phyloP scores from a whole-genome alignment of 2,113 vertebrate species.

The Oxygymnocypris stewartii region DNA sequence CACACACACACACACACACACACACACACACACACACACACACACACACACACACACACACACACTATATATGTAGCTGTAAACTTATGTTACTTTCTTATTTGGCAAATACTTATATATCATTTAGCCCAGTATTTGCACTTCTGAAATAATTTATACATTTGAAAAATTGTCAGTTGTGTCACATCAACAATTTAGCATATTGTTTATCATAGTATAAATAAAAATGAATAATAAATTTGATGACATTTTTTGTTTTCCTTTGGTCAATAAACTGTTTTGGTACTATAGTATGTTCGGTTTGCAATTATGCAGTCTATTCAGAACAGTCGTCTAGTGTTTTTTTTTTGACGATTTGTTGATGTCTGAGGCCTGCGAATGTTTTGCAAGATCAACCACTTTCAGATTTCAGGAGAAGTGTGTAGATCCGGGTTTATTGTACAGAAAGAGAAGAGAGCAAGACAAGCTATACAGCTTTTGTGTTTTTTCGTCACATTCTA shows the following conservation, averaged over 20 bases:
- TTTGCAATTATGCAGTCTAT: background rate
- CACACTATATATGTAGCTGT: too few species aligned
- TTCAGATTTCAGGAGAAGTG: background rate
- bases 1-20: too few species aligned
- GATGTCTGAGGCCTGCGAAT: background rate
- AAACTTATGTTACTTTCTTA: background rate
- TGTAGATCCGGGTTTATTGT: background rate
- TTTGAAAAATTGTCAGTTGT: background rate
- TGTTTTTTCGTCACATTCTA: background rate
- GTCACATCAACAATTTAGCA: background rate
- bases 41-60: too few species aligned
- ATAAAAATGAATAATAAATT: background rate
- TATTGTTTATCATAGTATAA: background rate
- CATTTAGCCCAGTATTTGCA: background rate
- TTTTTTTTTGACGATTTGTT: background rate
- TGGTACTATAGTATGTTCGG: background rate
- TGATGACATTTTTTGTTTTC: background rate
- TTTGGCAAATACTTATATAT: background rate
- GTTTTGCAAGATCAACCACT: conserved; percentile 3
- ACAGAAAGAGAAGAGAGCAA: background rate
- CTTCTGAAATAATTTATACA: background rate
- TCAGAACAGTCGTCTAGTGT: background rate
- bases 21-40: too few species aligned
- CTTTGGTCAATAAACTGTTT: background rate
- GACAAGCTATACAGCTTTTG: background rate